These are phyloP conservation scores for Villa cingulata DNA, from an alignment of 2,888 invertebrate species.

Conservation along the genomic window DNA sequence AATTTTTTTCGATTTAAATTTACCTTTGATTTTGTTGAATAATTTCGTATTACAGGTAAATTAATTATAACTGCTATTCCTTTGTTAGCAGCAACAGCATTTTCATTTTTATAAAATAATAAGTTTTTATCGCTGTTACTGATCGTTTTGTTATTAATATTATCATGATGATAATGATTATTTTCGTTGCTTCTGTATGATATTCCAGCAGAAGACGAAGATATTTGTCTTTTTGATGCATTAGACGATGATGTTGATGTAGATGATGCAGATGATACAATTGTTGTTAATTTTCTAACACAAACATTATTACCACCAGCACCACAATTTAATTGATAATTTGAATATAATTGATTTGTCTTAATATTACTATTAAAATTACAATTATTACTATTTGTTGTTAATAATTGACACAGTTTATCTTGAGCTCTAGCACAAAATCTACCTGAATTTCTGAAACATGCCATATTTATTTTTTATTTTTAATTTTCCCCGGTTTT, in stretches of 20 bases:
- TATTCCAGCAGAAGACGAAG: no score
- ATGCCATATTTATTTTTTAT: no score
- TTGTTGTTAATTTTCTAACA: not conserved
- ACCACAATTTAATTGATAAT: no score
- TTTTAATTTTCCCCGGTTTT: no score
- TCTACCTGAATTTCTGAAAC: conserved; percentile 59
- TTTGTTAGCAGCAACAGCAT: not conserved
- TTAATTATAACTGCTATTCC: not conserved
- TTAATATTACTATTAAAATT: not conserved
- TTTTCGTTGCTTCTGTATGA: no score
- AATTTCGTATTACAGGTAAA: conserved; percentile 1
- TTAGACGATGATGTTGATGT: conserved; percentile 35
- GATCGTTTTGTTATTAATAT: no score
- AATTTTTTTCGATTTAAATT: not conserved
- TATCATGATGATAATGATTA: no score
- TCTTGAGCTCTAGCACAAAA: conserved; percentile 63
- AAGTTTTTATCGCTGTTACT: no score
- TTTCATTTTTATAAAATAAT: no score
- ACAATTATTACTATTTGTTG: conserved; percentile 44
- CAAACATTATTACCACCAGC: conserved; percentile 19
- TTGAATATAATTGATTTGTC: not conserved
- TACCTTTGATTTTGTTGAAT: conserved; percentile 5
- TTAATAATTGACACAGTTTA: conserved; percentile 65
- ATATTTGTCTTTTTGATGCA: no score
- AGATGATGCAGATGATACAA: not conserved